These are phyloP conservation scores for Machimus atricapillus DNA, from an alignment of 2,888 invertebrate genomes.

Conservation along the genomic window DNA sequence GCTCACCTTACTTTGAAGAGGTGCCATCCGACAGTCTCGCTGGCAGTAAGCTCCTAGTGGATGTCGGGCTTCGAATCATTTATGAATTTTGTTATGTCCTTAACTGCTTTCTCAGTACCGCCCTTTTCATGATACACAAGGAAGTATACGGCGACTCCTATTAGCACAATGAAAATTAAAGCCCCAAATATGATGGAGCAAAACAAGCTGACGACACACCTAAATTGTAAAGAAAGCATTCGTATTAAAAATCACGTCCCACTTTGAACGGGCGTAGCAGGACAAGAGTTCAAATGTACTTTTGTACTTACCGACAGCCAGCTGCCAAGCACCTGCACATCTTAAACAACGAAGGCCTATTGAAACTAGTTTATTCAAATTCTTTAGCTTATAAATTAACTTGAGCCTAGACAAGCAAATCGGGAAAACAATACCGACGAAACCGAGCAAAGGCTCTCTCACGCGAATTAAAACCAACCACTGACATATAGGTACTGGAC, in stretches of 20 bases:
- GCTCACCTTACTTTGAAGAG: not conserved
- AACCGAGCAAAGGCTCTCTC: not conserved
- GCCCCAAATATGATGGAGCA: conserved; percentile 53
- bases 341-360: not conserved
- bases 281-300: not conserved
- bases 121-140: conserved; percentile 55
- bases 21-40: not conserved
- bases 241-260: not conserved
- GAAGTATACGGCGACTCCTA: conserved; percentile 58
- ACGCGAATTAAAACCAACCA: not conserved
- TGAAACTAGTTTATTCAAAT: not conserved
- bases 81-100: not conserved
- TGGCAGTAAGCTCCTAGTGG: not conserved
- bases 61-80: not conserved
- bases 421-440: not conserved
- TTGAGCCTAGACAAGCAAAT: not conserved
- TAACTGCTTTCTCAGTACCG: conserved; percentile 23
- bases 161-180: conserved; percentile 53
- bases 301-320: conserved; percentile 10
- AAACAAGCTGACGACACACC: conserved; percentile 56
- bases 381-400: not conserved
- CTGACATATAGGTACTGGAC: too few species aligned
- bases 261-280: not conserved
- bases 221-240: conserved; percentile 52
- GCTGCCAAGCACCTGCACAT: conserved; percentile 19